phyloP scores from a whole-genome alignment of 2,113 vertebrate genomes.

The Phaethon lepturus region DNA sequence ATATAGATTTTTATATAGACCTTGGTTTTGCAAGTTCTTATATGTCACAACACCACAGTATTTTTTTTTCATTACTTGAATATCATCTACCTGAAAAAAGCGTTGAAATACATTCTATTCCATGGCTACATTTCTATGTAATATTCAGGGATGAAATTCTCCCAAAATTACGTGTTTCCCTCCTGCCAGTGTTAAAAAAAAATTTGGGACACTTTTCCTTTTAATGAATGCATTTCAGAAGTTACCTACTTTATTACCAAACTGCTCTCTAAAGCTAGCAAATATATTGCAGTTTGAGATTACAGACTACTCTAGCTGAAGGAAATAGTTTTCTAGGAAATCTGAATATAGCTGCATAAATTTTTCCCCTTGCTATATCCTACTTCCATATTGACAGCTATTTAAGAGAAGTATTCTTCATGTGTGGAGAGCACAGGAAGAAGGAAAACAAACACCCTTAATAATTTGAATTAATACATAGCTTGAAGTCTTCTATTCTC shows the following conservation, averaged over 20 bases:
- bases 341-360: not conserved
- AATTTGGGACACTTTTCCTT: not conserved
- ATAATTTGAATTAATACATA: not conserved
- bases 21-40: not conserved
- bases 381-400: not conserved
- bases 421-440: not conserved
- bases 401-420: not conserved
- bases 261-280: not conserved
- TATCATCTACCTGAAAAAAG: not conserved
- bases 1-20: not conserved
- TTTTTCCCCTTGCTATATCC: not conserved
- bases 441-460: not conserved
- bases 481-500: not conserved
- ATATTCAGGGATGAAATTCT: not conserved
- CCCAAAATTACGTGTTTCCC: accelerated
- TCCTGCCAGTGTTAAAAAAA: not conserved
- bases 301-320: not conserved
- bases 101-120: not conserved
- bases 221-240: not conserved
- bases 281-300: not conserved
- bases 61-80: not conserved
- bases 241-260: not conserved
- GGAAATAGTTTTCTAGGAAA: not conserved
- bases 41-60: not conserved
- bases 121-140: not conserved